These are phyloP conservation scores for Clanis bilineata DNA, from an alignment of 2,888 invertebrate genomes.

Conservation along the genomic window DNA sequence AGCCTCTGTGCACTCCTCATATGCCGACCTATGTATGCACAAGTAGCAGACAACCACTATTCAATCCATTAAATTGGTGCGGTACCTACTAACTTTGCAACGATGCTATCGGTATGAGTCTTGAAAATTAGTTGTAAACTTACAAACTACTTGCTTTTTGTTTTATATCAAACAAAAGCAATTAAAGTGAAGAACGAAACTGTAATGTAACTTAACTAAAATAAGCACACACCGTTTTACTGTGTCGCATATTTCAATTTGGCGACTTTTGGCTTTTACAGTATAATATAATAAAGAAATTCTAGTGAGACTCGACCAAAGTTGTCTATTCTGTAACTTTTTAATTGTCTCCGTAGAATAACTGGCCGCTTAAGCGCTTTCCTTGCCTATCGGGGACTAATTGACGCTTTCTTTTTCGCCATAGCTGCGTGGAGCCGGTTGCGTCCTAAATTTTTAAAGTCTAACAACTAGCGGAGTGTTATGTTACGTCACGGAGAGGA, in stretches of 20 bases:
- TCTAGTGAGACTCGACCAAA: conserved; percentile 22
- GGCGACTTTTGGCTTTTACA: conserved; percentile 23
- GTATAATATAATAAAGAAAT: conserved; percentile 31
- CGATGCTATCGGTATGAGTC: conserved; percentile 3
- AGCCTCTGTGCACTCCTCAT: too few relatives aligned
- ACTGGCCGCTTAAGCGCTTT: conserved; percentile 8
- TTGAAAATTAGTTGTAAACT: conserved; percentile 5
- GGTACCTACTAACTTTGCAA: background rate
- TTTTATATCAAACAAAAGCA: conserved; percentile 9
- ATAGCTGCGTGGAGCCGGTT: background rate
- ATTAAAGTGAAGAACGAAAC: conserved; percentile 7
- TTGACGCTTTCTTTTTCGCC: conserved; percentile 22
- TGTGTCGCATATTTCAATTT: conserved; percentile 20
- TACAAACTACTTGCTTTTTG: conserved; percentile 1
- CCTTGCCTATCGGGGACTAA: conserved; percentile 25
- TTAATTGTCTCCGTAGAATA: conserved; percentile 31
- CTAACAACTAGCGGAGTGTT: conserved; percentile 7
- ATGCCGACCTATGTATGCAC: too few relatives aligned
- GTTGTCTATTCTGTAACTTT: conserved; percentile 29
- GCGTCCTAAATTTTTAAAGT: conserved; percentile 1
- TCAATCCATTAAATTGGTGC: too few relatives aligned
- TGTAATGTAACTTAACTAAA: conserved; percentile 4
- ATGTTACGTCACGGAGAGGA: background rate
- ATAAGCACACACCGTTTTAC: background rate
- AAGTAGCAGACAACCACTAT: too few relatives aligned